phyloP scores from a whole-genome alignment of 2,797 vertebrate species.

The Valencia hispanica region DNA sequence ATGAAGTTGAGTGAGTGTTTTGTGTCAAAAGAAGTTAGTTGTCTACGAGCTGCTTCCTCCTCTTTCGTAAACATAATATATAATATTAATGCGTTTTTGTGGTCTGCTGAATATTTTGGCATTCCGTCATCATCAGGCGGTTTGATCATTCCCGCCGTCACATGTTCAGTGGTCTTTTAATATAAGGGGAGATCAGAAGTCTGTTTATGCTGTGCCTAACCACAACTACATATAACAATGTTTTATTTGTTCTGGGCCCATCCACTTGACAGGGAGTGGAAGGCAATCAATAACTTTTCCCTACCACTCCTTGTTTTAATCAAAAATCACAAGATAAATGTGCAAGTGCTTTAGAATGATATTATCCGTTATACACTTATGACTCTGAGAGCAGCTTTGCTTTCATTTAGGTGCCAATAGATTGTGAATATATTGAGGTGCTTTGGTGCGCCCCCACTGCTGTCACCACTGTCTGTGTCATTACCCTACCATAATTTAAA shows the following conservation, averaged over 20 bases:
- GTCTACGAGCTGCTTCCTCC: constrained; percentile 37
- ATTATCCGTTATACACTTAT: constrained; percentile 18
- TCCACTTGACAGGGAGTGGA: constrained; percentile 55
- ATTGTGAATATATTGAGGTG: constrained; percentile 34
- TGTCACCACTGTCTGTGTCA: constrained; percentile 53
- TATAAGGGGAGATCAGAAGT: constrained; percentile 76
- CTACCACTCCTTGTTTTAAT: constrained; percentile 67
- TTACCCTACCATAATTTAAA: constrained; percentile 37
- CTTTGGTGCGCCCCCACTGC: constrained; percentile 34
- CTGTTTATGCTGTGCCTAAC: constrained; percentile 68
- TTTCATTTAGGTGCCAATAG: constrained; percentile 30
- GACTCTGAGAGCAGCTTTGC: constrained; percentile 28
- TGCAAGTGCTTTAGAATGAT: constrained; percentile 53
- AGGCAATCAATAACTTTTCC: constrained; percentile 59
- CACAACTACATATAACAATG: constrained; percentile 71
- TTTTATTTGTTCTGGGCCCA: constrained; percentile 75
- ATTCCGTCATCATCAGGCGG: constrained; percentile 48
- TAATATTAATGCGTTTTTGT: constrained; percentile 45
- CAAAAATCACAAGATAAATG: constrained; percentile 47
- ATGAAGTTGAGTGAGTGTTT: constrained; percentile 47
- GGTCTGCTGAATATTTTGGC: constrained; percentile 65
- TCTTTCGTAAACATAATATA: constrained; percentile 44
- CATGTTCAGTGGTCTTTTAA: constrained; percentile 76
- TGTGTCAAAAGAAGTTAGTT: constrained; percentile 53
- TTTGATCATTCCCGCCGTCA: constrained; percentile 69